Percentiles rank a stretch among this genome's conserved stretches.
These are phyloP conservation scores for Paramisgurnus dabryanus DNA, from an alignment of 2,113 vertebrate genomes.

Conservation along the genomic window DNA sequence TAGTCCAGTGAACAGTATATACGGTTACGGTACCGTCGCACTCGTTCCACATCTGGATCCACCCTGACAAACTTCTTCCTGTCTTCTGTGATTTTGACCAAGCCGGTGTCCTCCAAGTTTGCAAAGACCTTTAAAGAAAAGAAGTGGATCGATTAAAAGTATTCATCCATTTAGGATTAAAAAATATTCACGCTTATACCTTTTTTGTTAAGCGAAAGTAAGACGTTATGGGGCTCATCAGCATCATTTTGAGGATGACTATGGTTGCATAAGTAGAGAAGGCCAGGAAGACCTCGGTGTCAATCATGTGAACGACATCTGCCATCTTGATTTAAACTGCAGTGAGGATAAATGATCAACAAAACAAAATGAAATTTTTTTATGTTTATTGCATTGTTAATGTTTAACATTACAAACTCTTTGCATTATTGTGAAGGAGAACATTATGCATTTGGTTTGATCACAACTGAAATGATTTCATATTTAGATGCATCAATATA, in stretches of 20 bases:
- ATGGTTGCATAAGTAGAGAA: slow-evolving; percentile 74
- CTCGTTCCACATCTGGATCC: slow-evolving; percentile 80
- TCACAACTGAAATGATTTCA: too few relatives aligned
- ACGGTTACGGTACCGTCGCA: slow-evolving; percentile 72
- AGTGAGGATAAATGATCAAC: background rate
- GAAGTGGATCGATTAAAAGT: background rate
- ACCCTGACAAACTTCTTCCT: slow-evolving; percentile 75
- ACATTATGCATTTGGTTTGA: too few relatives aligned
- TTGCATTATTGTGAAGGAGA: too few relatives aligned
- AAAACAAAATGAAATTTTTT: background rate
- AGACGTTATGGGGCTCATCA: slow-evolving; percentile 73
- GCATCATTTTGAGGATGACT: slow-evolving; percentile 83
- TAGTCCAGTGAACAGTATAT: background rate
- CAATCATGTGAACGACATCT: slow-evolving; percentile 59
- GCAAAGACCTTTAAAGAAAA: slow-evolving; percentile 68
- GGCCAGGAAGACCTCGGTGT: slow-evolving; percentile 73
- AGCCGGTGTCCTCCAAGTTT: slow-evolving; percentile 78
- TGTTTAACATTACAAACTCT: background rate
- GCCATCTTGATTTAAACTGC: slow-evolving; percentile 64
- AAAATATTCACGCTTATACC: slow-evolving; percentile 62
- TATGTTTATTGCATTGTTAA: too few relatives aligned
- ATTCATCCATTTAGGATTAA: background rate
- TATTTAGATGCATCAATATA: too few relatives aligned
- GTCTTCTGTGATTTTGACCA: slow-evolving; percentile 63
- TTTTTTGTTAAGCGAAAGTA: slow-evolving; percentile 75